These are phyloP conservation scores for Dichetophora obliterata DNA, from an alignment of 2,888 invertebrate genomes.

Conservation along the genomic window DNA sequence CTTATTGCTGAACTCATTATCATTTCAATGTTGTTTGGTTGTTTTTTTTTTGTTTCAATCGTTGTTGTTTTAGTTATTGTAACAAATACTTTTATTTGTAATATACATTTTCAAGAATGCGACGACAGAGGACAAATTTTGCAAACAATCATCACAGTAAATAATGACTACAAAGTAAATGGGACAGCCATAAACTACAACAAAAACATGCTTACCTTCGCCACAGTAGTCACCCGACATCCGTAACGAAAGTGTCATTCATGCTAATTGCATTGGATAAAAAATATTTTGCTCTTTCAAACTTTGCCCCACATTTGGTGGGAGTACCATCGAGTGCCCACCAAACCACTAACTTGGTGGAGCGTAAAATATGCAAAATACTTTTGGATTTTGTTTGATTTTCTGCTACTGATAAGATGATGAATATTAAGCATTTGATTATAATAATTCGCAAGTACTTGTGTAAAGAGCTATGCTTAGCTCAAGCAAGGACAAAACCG, in stretches of 20 bases:
- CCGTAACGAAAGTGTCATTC: neutral
- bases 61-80: too few relatives aligned
- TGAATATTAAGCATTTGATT: conserved; percentile 25
- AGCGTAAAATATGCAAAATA: conserved; percentile 12
- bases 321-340: neutral
- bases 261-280: conserved; percentile 17
- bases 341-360: neutral
- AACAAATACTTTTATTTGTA: neutral
- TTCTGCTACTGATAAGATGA: conserved; percentile 4
- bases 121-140: conserved; percentile 54
- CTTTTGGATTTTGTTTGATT: conserved; percentile 16
- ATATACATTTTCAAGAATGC: conserved; percentile 33
- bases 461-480: neutral
- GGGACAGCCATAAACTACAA: neutral
- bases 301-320: neutral
- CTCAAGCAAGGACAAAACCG: neutral
- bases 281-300: neutral
- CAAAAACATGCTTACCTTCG: neutral
- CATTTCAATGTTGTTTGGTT: too few relatives aligned
- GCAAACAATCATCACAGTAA: conserved; percentile 58
- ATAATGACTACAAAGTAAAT: too few relatives aligned
- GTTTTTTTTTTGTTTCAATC: too few relatives aligned
- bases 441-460: conserved; percentile 1
- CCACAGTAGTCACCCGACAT: neutral
- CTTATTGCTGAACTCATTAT: too few relatives aligned